Base-by-base conservation (phyloP, 1,140 invertebrate genomes). In the Drosophila pseudoananassae region DNA sequence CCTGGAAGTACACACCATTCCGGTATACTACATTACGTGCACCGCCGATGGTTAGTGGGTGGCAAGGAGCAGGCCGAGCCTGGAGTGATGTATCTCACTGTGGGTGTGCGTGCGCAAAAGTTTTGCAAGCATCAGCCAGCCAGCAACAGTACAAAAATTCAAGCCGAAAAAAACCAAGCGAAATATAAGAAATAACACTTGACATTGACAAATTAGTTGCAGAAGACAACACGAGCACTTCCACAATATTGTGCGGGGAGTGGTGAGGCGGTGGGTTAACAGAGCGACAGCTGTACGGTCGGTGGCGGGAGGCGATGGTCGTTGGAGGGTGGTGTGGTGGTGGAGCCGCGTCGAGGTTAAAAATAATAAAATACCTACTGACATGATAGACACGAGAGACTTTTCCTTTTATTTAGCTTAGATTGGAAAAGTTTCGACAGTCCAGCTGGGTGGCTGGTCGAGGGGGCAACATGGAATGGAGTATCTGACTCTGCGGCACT, bases 371-470 rank as follows among this genome's bases (percentile, higher is more conserved):
- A 90, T 90, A 90, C 76, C 88, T 73, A 88, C 82, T 90, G 87
- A 90, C 87, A 90, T 90, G 87, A 90, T 90, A 83, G 87, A 90
- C 87, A 90, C 66, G 87, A 79, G 78, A 80, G 88, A 83, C 77
- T 88, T 87, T 87, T 87, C 78, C 78, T 88, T 90, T 89, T 90
- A 90, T 90, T 90, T 90, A 90, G 84, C 78, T 74, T 90, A 90
- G 87, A 90, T 90, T 90, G 87, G 87, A 90, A 90, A 90, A 90
- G 87, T 90, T 90, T 90, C 87, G 82, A 90, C 87, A 87, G 82
- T 79, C 80, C 79, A 76, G 68, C 63, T 73, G 79, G 73, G 58
- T 9, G 54, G 59, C 17, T 8, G n/a, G 1, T 0, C 20, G 1
- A 23, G 0, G 3, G 14, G 10, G 6, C 17, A 1, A 20, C 23